Conservation (phyloP, 2,888 invertebrate genomes). For the Biston betularia region DNA sequence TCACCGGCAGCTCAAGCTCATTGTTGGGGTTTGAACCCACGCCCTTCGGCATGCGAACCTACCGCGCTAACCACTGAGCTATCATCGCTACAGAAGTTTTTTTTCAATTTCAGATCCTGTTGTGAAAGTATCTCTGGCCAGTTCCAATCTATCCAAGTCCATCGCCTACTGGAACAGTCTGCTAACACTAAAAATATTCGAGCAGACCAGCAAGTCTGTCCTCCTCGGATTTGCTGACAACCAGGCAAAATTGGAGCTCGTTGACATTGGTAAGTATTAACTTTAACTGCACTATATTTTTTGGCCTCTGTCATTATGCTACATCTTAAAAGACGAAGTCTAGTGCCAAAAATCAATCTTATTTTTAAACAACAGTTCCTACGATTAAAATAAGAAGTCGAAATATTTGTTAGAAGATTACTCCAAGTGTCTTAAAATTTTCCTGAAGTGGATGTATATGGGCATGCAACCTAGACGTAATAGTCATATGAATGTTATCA, state of each 20-base stretch:
- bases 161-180: conserved; percentile 94
- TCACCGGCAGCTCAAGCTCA: too few relatives aligned
- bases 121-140: conserved; percentile 91
- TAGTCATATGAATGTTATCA: conserved; percentile 28
- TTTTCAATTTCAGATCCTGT: conserved; percentile 88
- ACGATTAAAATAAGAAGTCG: too few relatives aligned
- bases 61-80: too few relatives aligned
- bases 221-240: conserved; percentile 90
- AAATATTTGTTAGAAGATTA: too few relatives aligned
- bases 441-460: background rate
- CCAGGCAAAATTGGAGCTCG: conserved; percentile 92
- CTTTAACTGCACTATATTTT: background rate
- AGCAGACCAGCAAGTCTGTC: conserved; percentile 87
- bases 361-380: too few relatives aligned
- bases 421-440: background rate
- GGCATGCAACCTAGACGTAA: conserved; percentile 9
- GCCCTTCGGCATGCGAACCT: too few relatives aligned
- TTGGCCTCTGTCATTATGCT: too few relatives aligned
- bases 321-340: background rate
- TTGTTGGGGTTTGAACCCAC: too few relatives aligned
- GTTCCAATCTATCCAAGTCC: conserved; percentile 91
- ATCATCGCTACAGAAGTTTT: background rate
- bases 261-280: conserved; percentile 87
- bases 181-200: conserved; percentile 90
- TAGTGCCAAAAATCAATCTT: background rate